A percentile compares a stretch with the other conserved stretches of the same genome.
phyloP scores from a whole-genome alignment of 2,797 vertebrate species.

The Enteromius argenteus region DNA sequence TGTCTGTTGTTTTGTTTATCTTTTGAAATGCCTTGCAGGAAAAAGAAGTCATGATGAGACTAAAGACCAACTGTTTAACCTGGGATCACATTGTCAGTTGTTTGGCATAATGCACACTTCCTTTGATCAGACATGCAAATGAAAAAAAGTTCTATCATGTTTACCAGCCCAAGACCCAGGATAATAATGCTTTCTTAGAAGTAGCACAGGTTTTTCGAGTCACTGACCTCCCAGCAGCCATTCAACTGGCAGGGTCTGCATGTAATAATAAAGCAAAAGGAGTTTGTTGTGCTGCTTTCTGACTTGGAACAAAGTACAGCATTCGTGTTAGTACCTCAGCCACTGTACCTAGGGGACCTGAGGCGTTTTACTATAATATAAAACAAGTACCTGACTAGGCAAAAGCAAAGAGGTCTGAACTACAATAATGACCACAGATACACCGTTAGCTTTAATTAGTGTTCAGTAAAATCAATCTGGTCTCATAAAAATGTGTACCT shows the following conservation, averaged over 20 bases:
- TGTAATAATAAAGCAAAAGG: conserved; percentile 3
- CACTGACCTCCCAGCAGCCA: conserved; percentile 5
- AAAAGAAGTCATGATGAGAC: neutral
- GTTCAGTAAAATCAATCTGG: neutral
- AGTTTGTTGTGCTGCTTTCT: neutral
- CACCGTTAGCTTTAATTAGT: neutral
- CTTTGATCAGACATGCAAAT: conserved; percentile 14
- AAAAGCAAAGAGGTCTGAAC: neutral
- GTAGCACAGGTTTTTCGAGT: neutral
- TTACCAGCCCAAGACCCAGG: neutral
- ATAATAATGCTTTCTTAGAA: neutral
- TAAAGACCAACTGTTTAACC: neutral
- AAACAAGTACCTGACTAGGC: neutral
- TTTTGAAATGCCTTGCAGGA: neutral
- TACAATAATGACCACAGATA: conserved; percentile 7
- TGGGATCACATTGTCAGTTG: neutral
- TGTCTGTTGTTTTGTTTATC: neutral
- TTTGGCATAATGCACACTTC: conserved; percentile 5
- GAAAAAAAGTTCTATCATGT: neutral
- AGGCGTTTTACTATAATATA: neutral
- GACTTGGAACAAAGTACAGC: neutral
- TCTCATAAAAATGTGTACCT: too few species aligned
- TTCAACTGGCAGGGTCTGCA: neutral
- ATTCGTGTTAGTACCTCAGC: neutral
- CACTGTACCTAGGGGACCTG: neutral